A percentile compares a stretch with the other conserved stretches of the same genome.
These are phyloP conservation scores for Xenopus petersii DNA, from an alignment of 2,797 vertebrate genomes.

Conservation along the genomic window DNA sequence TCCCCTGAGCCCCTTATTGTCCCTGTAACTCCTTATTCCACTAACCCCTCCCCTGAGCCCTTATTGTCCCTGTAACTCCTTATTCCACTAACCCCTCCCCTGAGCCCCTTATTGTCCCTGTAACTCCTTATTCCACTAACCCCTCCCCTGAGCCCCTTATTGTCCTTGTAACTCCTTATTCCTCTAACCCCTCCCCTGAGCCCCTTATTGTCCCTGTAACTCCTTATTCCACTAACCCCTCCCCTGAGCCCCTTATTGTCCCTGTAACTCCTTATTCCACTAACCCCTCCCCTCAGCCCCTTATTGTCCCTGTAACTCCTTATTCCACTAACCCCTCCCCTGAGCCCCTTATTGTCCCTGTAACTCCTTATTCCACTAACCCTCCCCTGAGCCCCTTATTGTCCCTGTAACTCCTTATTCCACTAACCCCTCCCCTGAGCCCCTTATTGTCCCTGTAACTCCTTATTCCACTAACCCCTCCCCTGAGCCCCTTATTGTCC, in stretches of 20 bases:
- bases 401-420: too few species aligned
- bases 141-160: constrained; percentile 16
- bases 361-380: too few species aligned
- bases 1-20: constrained; percentile 14
- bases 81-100: constrained; percentile 24
- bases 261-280: constrained; percentile 23
- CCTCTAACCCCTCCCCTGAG: constrained; percentile 48
- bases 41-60: constrained; percentile 18
- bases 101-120: constrained; percentile 11
- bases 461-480: too few species aligned
- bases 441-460: too few species aligned
- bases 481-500: too few species aligned
- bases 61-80: constrained; percentile 27
- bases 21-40: constrained; percentile 27
- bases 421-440: too few species aligned
- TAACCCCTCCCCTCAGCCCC: constrained; percentile 22
- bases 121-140: constrained; percentile 24
- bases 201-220: constrained; percentile 4
- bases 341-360: too few species aligned
- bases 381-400: too few species aligned
- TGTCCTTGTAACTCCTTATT: constrained; percentile 20
- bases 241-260: constrained; percentile 26
- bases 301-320: constrained; percentile 28
- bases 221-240: constrained; percentile 19
- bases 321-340: constrained; percentile 23